A percentile compares a stretch with the other conserved stretches of the same genome.
Evolutionary conservation across 2,888 invertebrate genomes (phyloP).

Genomic region (Acronicta psi): DNA sequence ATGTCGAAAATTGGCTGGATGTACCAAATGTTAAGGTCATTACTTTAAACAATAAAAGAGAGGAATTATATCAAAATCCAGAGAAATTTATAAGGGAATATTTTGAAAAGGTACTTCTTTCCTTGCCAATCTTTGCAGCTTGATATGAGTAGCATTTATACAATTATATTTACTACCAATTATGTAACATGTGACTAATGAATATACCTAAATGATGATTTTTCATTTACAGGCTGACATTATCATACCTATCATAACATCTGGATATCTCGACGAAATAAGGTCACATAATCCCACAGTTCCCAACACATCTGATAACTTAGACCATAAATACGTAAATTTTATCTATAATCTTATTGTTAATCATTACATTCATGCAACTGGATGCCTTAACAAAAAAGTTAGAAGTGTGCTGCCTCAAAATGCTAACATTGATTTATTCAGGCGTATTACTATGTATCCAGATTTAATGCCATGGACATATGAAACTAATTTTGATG

Average conservation of each 20-base stretch:
- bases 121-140: neutral
- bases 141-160: too few relatives aligned
- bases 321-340: slow-evolving; percentile 85
- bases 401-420: slow-evolving; percentile 83
- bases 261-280: slow-evolving; percentile 84
- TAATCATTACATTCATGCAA: slow-evolving; percentile 82
- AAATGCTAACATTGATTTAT: slow-evolving; percentile 72
- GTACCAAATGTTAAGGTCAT: slow-evolving; percentile 75
- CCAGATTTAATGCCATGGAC: slow-evolving; percentile 86
- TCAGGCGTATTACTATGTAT: slow-evolving; percentile 76
- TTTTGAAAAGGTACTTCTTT: slow-evolving; percentile 84
- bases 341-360: slow-evolving; percentile 85
- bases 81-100: slow-evolving; percentile 88
- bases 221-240: slow-evolving; percentile 84
- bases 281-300: slow-evolving; percentile 71
- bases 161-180: too few relatives aligned
- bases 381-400: slow-evolving; percentile 84
- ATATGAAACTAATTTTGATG: slow-evolving; percentile 81
- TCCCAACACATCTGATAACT: slow-evolving; percentile 79
- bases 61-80: slow-evolving; percentile 86
- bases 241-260: slow-evolving; percentile 87
- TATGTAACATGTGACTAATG: too few relatives aligned
- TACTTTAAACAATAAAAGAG: slow-evolving; percentile 83
- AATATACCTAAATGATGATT: slow-evolving; percentile 11
- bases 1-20: slow-evolving; percentile 83